Evolutionary conservation across 2,797 vertebrate species (phyloP).

Genomic region (Zonotrichia albicollis): DNA sequence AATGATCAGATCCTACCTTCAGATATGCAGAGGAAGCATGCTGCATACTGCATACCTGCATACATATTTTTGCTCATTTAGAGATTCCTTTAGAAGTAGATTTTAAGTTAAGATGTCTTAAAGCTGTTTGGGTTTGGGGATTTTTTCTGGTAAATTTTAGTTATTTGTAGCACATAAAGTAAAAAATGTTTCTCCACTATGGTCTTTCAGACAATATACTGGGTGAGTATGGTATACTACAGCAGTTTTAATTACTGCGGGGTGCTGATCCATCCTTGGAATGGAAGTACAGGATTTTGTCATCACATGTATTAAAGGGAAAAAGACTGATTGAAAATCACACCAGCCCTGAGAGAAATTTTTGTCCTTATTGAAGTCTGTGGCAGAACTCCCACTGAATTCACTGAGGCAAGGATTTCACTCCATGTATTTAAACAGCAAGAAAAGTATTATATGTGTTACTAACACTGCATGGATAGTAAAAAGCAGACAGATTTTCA

Average conservation of each 20-base stretch:
- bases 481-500: background rate
- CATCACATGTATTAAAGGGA: slow-evolving; percentile 32
- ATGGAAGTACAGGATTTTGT: slow-evolving; percentile 32
- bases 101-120: background rate
- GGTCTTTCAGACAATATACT: background rate
- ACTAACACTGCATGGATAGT: background rate
- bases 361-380: background rate
- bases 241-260: slow-evolving; percentile 25
- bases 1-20: background rate
- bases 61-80: background rate
- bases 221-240: background rate
- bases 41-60: background rate
- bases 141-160: background rate
- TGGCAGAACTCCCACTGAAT: slow-evolving; percentile 32
- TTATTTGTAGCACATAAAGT: background rate
- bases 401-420: background rate
- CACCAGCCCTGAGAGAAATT: background rate
- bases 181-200: background rate
- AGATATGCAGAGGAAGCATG: background rate
- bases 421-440: background rate
- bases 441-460: background rate
- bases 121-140: rapidly evolving
- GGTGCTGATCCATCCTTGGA: slow-evolving; percentile 41
- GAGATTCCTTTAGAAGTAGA: background rate
- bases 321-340: slow-evolving; percentile 36